A percentile compares a stretch with the other conserved stretches of the same genome.
These are phyloP conservation scores for Microtus richardsoni DNA, from an alignment of 2,113 vertebrate genomes.

Conservation along the genomic window DNA sequence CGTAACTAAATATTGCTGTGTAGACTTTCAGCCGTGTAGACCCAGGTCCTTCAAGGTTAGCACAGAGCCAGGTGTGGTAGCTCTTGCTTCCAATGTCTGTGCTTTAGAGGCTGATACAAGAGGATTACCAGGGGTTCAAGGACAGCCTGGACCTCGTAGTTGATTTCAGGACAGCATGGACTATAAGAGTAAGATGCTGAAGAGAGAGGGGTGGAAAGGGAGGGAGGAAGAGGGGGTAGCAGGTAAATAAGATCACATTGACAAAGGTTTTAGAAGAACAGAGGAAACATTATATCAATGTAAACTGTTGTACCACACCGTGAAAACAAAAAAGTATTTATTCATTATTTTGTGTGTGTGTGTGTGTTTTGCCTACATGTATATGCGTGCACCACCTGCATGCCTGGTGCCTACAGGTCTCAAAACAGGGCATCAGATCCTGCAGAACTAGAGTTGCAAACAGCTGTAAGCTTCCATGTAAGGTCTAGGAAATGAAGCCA, in stretches of 20 bases:
- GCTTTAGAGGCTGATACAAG: not conserved
- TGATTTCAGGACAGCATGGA: not conserved
- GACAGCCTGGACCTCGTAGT: not conserved
- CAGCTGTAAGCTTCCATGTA: not conserved
- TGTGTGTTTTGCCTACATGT: not conserved
- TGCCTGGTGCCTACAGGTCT: not conserved
- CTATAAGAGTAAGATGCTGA: not conserved
- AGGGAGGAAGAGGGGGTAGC: not conserved
- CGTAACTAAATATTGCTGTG: not conserved
- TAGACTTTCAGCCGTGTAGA: not conserved
- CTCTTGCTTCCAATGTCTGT: not conserved
- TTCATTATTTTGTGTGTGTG: not conserved
- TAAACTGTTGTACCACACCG: constrained; percentile 16
- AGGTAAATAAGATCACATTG: constrained; percentile 38
- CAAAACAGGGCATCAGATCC: not conserved
- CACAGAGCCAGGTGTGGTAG: not conserved
- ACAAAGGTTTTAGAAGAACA: constrained; percentile 27
- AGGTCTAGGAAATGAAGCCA: not conserved
- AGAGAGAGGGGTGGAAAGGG: not conserved
- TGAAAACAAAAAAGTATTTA: not conserved
- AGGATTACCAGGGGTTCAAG: not conserved
- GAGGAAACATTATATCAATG: constrained; percentile 7
- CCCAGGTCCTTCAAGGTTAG: not conserved
- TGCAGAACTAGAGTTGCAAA: not conserved
- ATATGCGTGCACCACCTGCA: not conserved